These are phyloP conservation scores for Abrostola triplasia DNA, from an alignment of 2,888 invertebrate species.

Conservation along the genomic window DNA sequence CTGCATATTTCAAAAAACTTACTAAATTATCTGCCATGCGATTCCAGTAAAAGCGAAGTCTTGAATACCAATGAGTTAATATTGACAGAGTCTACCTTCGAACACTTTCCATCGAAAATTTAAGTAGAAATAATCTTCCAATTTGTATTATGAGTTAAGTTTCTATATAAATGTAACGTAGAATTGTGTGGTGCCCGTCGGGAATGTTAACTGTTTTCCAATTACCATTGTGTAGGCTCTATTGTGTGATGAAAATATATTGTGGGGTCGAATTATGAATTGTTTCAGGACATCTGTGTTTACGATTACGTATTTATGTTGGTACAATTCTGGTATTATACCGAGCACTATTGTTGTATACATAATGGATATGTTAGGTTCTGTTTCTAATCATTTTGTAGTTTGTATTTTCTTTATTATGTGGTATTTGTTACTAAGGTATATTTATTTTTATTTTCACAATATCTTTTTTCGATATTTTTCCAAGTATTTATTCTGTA, in stretches of 20 bases:
- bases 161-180: conserved; percentile 9
- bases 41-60: conserved; percentile 43
- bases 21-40: conserved; percentile 57
- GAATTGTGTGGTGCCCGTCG: conserved; percentile 8
- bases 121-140: conserved; percentile 23
- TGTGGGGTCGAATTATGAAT: conserved; percentile 29
- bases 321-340: conserved; percentile 9
- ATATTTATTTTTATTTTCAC: not conserved
- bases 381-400: not conserved
- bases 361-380: not conserved
- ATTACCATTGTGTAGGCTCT: conserved; percentile 41
- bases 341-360: not conserved
- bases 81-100: conserved; percentile 16
- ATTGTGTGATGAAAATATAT: conserved; percentile 41
- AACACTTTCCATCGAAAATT: conserved; percentile 21
- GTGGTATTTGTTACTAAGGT: not conserved
- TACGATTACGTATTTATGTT: conserved; percentile 11
- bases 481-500: no score
- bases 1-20: conserved; percentile 37
- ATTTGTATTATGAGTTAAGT: conserved; percentile 35
- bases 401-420: not conserved
- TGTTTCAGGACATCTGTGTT: conserved; percentile 33
- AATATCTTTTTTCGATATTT: no score
- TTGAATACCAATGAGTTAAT: conserved; percentile 57
- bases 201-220: conserved; percentile 34